Evolutionary conservation across 2,888 invertebrate species (phyloP), one percentile per base, ranked within the genome.

Genomic region (Malacosoma neustria): DNA sequence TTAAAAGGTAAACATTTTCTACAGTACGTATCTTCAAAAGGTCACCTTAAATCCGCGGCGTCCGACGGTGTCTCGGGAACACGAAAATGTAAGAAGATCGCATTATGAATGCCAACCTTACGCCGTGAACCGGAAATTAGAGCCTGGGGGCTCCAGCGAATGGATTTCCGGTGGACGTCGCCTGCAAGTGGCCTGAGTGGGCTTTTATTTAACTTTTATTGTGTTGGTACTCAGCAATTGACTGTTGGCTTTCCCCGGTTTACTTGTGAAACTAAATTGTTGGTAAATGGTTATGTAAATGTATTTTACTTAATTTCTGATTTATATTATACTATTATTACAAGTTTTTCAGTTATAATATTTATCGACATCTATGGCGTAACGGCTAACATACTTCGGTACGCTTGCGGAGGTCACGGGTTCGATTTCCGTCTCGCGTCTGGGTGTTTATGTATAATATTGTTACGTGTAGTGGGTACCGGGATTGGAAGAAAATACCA

Each of bases 191-290:
- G 50, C 51, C 53, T 35, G 34, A 43, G 33, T 45, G 41, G 43
- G 45, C 53, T 53, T 59, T 63, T 65, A 61, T 67, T 69, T 64
- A 66, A 63, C 57, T 63, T 62, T 65, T 66, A 67, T 65, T 63
- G 61, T 54, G 48, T 56, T 22, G 22, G 40, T 42, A 37, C 22
- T 22, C 6, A 22, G 22, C 22, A 22, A 22, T 22, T 22, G 22
- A 22, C 22, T 22, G 22, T 22, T 22, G 22, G 6, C 22, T 22
- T 22, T 4, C 22, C 22, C 22, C 22, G 22, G 5, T 22, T 22
- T 9, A 22, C 22, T 22, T 22, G 22, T 22, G 5, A 22, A 22
- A 22, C 6, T 22, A 22, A 22, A 22, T 22, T 22, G 22, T 6
- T 22, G 22, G 22, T 7, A 22, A 22, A 9, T 9, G 9, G 5